Evolutionary conservation across 1,140 invertebrate genomes (phyloP), one percentile per base, ranked within the genome.

Genomic region (Hypothenemus hampei): DNA sequence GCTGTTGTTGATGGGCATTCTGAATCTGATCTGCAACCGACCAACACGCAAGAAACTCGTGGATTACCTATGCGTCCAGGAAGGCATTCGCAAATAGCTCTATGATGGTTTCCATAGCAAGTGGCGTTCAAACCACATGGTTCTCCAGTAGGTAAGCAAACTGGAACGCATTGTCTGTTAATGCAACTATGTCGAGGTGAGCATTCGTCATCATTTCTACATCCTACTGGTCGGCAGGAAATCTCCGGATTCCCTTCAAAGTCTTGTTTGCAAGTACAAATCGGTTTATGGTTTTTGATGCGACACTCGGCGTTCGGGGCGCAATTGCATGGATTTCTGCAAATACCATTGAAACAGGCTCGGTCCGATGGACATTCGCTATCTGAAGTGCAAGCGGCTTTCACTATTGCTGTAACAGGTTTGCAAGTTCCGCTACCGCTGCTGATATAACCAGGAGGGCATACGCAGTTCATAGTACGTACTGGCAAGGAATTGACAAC

Each of bases 391-490:
- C 91, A 93, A 22, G 82, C 84, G 15, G 82, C 78, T 20, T 78
- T 75, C 4, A 75, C 70, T 2, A 88, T 73, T 0, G 85, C 78
- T 24, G 77, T 80, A 1, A 81, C 82, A 1, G 87, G 78, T 52
- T 83, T 80, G 66, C 88, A 90, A 31, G 81, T 82, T 40, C 87
- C 89, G 61, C 83, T 90, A 46, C 88, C 87, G 60, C 81, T 84
- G 68, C 86, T 90, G 1, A 91, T 81, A 61, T 91, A 93, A n/a
- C 90, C 89, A 52, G 83, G 83, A 15, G 90, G 89, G 65, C 91
- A 94, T 0, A 86, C 79, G 63, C 92, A 95, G 8, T 90, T 78
- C 87, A 94, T 91, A 0, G 90, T 92, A 36, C 89, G 77, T 1
- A 93, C 84, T 0, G 91, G 90, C 15, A 84, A 69, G 1, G 89